Conservation (phyloP, 2,113 vertebrate species). For the Pica pica region DNA sequence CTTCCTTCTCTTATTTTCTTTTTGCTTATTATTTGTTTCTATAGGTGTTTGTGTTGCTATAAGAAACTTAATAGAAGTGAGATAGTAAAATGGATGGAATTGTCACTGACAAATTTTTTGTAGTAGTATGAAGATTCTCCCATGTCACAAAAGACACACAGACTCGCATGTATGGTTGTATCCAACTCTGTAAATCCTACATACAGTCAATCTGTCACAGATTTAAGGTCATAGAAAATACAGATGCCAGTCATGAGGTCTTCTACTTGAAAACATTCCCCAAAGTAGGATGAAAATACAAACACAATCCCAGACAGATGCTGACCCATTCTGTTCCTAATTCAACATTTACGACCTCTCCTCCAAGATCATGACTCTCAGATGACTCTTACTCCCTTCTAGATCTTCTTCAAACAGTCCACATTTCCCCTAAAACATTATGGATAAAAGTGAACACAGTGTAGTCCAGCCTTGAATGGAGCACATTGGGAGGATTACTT, state of each 20-base stretch:
- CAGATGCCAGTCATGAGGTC: background rate
- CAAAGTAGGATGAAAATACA: background rate
- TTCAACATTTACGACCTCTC: background rate
- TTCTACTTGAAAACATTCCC: background rate
- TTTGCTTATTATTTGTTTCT: background rate
- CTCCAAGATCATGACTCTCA: background rate
- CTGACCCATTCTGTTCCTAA: background rate
- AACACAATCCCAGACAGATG: background rate
- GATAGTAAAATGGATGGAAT: background rate
- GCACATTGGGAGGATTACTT: background rate
- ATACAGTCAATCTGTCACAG: background rate
- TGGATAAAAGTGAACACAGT: background rate
- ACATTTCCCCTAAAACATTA: background rate
- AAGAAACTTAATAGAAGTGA: background rate
- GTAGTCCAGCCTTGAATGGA: background rate
- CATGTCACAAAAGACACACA: background rate
- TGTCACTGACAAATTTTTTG: background rate
- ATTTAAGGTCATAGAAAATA: background rate
- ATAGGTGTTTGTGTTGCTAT: background rate
- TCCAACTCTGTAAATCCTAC: background rate
- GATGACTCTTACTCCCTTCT: background rate
- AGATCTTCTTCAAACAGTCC: background rate
- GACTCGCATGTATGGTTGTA: no score
- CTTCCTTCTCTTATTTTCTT: background rate
- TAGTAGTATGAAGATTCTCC: background rate